Conservation (phyloP, 1,140 invertebrate species). For the Diachasma alloeum region DNA sequence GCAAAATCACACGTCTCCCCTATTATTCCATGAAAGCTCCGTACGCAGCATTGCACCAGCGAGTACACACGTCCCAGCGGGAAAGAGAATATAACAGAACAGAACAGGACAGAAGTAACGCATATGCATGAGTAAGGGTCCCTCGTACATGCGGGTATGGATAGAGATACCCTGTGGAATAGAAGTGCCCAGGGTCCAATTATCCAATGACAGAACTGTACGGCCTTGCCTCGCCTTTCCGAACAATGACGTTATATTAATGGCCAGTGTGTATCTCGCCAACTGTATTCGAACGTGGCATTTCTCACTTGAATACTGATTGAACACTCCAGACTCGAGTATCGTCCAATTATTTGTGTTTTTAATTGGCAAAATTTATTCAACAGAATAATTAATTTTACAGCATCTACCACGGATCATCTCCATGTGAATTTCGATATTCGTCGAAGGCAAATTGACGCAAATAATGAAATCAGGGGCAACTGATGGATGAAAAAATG, state of each 20-base stretch:
- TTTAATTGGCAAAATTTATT: too few relatives aligned
- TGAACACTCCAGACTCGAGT: too few relatives aligned
- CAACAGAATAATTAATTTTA: too few relatives aligned
- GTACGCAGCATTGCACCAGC: background rate
- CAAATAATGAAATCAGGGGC: too few relatives aligned
- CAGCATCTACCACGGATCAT: too few relatives aligned
- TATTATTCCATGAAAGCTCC: background rate
- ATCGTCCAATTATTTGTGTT: too few relatives aligned
- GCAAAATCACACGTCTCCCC: background rate
- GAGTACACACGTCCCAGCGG: background rate
- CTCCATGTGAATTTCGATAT: too few relatives aligned
- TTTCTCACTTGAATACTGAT: constrained; percentile 8
- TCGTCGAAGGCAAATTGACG: too few relatives aligned
- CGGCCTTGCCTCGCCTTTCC: constrained; percentile 29
- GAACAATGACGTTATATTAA: constrained; percentile 20
- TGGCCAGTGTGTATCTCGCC: background rate
- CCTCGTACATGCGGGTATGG: constrained; percentile 4
- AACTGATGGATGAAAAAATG: too few relatives aligned
- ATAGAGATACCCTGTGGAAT: constrained; percentile 16
- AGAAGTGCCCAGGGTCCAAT: constrained; percentile 23
- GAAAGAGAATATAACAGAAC: background rate
- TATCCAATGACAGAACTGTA: constrained; percentile 28
- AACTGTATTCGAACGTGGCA: background rate
- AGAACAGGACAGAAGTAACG: background rate
- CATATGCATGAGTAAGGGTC: background rate